Base-by-base conservation (phyloP, 1,140 invertebrate species). In the Drosophila sp. region DNA sequence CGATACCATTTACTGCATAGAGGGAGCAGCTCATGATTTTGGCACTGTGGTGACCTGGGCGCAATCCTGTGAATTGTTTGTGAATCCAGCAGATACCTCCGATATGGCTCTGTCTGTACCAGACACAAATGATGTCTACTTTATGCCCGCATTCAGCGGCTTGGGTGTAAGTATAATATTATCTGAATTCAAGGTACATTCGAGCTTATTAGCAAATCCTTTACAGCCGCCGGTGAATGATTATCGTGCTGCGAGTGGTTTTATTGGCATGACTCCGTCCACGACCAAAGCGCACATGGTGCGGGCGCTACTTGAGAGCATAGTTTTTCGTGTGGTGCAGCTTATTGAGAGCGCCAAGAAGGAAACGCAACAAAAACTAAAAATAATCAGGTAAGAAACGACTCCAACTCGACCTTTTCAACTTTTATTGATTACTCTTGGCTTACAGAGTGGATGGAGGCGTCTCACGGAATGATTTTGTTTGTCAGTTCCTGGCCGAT, bases 121-220 rank as follows among this genome's bases (percentile, higher is more conserved):
- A 9, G 94, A 97, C 92, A 94, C 95, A 5, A 95, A 95, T 80
- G 97, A 96, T 11, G 95, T 98, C 2, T 98, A 95, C 90, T 99
- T 99, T 92, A 94, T 99, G 76, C 97, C 97, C 3, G 97, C 97
- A 0, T 98, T 99, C 80, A 96, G 96, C 92, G 97, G 97, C 14
- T 92, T 98, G 62, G 96, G 97, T 90, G 97, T 97, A 92, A 93
- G 90, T 91, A 43, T 3, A 38, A 34, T 29, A 54, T 8, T 18
- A 0, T 36, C 5, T 21, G 0, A 0, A 4, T 56, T 8, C 4
- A n/a, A 7, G 11, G 0, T 13, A 1, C 21, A 2, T 21, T 21
- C 21, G 21, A 38, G n/a, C 2, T 38, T n/a, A 5, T 38, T 13
- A 13, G 11, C 11, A 13, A 4, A 38, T 66, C 58, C 41, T 72